phyloP scores from a whole-genome alignment of 2,797 vertebrate species.

The Macrochelys suwanniensis region DNA sequence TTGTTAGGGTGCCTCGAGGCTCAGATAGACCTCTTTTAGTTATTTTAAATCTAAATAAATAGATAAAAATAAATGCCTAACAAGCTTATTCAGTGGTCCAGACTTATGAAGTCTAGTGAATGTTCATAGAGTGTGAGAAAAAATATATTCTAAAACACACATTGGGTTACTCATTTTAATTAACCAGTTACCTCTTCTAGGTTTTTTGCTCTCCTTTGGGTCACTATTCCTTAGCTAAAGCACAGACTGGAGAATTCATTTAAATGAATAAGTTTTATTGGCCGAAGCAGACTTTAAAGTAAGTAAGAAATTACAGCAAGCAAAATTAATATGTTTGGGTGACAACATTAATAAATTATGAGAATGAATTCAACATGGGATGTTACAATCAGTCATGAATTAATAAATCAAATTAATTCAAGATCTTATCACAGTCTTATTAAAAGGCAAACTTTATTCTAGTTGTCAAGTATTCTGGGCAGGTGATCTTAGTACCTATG shows the following conservation, averaged over 20 bases:
- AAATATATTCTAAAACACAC: background rate
- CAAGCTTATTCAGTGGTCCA: slow-evolving; percentile 12
- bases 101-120: slow-evolving; percentile 4
- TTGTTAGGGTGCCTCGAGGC: background rate
- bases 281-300: background rate
- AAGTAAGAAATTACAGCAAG: slow-evolving; percentile 19
- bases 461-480: background rate
- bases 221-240: background rate
- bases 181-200: background rate
- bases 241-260: background rate
- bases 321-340: background rate
- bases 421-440: background rate
- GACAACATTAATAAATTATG: slow-evolving; percentile 11
- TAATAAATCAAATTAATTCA: background rate
- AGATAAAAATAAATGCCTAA: slow-evolving; percentile 20
- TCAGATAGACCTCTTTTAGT: background rate
- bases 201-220: background rate
- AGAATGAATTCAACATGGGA: background rate
- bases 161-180: background rate
- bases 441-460: background rate
- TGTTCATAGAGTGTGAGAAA: slow-evolving; percentile 17
- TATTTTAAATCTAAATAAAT: background rate
- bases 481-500: background rate
- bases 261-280: slow-evolving; percentile 5
- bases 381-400: background rate